phyloP scores from a whole-genome alignment of 2,113 vertebrate species.

The Aegotheles bennettii region DNA sequence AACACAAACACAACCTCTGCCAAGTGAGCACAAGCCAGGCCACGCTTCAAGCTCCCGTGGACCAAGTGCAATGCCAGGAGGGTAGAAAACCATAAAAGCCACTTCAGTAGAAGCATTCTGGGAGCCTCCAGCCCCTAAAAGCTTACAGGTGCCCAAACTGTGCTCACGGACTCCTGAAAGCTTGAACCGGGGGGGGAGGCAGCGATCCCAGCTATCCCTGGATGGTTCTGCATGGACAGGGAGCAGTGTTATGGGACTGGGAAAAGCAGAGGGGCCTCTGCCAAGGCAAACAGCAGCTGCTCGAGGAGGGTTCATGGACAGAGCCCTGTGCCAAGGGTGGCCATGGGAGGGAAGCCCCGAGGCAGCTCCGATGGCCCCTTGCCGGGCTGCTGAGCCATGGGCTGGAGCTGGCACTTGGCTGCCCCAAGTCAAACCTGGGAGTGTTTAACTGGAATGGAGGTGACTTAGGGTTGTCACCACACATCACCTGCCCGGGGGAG shows the following conservation, averaged over 20 bases:
- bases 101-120: too few relatives aligned
- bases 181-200: accelerated
- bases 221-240: accelerated
- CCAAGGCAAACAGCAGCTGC: not conserved
- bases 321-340: not conserved
- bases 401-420: not conserved
- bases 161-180: not conserved
- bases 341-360: not conserved
- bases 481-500: not conserved
- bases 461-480: not conserved
- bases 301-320: not conserved
- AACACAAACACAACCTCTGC: not conserved
- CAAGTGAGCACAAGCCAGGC: not conserved
- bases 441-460: conserved; percentile 20
- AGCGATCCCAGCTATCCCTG: not conserved
- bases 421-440: not conserved
- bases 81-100: not conserved
- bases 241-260: accelerated
- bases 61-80: accelerated
- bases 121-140: too few relatives aligned
- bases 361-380: accelerated
- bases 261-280: not conserved
- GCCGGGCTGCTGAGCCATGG: not conserved
- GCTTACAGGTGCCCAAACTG: not conserved
- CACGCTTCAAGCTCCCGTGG: not conserved